Evolutionary conservation across 2,888 invertebrate species (phyloP).

Genomic region (Rhogogaster chlorosoma): DNA sequence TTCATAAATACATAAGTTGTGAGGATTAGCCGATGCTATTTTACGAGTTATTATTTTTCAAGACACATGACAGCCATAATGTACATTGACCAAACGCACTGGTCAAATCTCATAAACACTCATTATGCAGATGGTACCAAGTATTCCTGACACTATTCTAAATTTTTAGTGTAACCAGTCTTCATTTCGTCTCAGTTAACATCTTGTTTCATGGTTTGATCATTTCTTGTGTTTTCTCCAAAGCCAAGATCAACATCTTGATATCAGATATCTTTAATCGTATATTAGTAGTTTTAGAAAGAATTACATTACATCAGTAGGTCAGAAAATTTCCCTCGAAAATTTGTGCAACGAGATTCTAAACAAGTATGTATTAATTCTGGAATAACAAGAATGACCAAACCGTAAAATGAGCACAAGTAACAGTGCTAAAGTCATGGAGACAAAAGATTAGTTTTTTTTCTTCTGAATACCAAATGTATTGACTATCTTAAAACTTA

Average conservation of each 20-base stretch:
- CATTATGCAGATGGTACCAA: neutral
- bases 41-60: conserved; percentile 13
- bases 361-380: conserved; percentile 54
- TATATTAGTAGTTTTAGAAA: neutral
- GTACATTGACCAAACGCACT: conserved; percentile 41
- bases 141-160: conserved; percentile 22
- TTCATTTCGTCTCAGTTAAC: neutral
- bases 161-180: neutral
- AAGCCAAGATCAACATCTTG: neutral
- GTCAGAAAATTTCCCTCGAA: neutral
- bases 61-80: conserved; percentile 40
- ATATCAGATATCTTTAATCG: neutral
- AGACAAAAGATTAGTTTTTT: conserved; percentile 59
- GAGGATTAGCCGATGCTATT: conserved; percentile 34
- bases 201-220: conserved; percentile 36
- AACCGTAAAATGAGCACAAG: conserved; percentile 54
- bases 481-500: conserved; percentile 63
- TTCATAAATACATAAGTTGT: conserved; percentile 44
- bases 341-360: neutral
- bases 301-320: neutral
- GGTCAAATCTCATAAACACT: conserved; percentile 8
- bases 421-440: conserved; percentile 63
- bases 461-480: conserved; percentile 46
- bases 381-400: conserved; percentile 51
- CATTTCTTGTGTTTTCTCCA: conserved; percentile 22